Evolutionary conservation across 2,888 invertebrate genomes (phyloP).

Genomic region (Clistopyga incitator): DNA sequence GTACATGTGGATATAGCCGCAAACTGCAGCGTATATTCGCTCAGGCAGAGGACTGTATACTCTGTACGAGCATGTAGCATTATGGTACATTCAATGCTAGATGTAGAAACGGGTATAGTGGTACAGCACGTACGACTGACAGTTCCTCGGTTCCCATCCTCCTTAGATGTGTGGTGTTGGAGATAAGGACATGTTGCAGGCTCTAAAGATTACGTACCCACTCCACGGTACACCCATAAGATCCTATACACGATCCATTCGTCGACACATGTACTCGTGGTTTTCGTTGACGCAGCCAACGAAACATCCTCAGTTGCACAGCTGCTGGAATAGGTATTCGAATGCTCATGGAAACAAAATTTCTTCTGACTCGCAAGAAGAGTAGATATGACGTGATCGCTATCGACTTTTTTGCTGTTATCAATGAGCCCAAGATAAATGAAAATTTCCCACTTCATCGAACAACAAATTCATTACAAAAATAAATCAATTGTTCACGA

Average conservation of each 20-base stretch:
- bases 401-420: no score
- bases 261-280: not conserved
- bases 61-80: not conserved
- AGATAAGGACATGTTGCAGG: slow-evolving; percentile 12
- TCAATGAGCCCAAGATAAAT: no score
- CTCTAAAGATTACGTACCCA: not conserved
- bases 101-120: not conserved
- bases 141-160: not conserved
- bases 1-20: not conserved
- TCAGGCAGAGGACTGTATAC: slow-evolving; percentile 3
- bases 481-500: no score
- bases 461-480: no score
- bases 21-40: slow-evolving; percentile 1
- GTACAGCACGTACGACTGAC: not conserved
- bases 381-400: no score
- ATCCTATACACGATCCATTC: not conserved
- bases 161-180: not conserved
- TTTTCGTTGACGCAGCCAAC: not conserved
- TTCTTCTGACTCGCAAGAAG: no score
- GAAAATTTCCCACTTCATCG: no score
- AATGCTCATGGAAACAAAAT: not conserved
- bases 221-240: not conserved
- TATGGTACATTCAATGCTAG: slow-evolving; percentile 6
- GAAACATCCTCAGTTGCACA: not conserved
- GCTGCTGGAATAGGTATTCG: not conserved